A percentile compares a stretch with the other conserved stretches of the same genome.
Conservation (phyloP, 2,797 vertebrate genomes). For the Limosa lapponica region DNA sequence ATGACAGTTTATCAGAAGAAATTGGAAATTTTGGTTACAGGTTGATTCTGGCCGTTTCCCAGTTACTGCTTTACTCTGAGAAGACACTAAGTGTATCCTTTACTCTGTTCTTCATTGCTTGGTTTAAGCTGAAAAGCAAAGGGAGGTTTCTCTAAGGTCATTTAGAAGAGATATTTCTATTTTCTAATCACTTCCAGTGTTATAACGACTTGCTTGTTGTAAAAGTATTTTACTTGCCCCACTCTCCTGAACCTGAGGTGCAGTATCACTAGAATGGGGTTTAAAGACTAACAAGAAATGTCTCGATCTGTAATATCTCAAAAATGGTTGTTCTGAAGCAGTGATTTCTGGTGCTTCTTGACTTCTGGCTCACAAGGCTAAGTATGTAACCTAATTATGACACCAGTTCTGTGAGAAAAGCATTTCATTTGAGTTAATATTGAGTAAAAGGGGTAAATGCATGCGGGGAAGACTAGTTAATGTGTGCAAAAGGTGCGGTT, state of each 20-base stretch:
- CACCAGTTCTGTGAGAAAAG: background rate
- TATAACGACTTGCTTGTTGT: background rate
- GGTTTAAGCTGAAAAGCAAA: background rate
- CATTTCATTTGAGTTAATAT: background rate
- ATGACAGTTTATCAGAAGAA: background rate
- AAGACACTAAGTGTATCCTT: background rate
- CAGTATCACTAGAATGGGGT: background rate
- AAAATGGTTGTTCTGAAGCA: background rate
- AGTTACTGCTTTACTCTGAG: background rate
- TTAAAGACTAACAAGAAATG: background rate
- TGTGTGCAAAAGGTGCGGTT: background rate
- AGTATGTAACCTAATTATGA: background rate
- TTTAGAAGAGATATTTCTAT: background rate
- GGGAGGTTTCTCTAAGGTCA: background rate
- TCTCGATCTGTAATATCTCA: background rate
- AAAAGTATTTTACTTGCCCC: background rate
- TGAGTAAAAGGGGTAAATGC: background rate
- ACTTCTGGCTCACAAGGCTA: background rate
- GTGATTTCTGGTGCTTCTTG: background rate
- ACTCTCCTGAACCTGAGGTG: background rate
- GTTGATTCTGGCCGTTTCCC: background rate
- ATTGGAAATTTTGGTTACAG: background rate
- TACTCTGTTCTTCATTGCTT: background rate
- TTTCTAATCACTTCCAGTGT: background rate
- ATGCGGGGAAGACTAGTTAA: background rate